Evolutionary conservation across 1,140 invertebrate species (phyloP), one percentile per base, ranked within the genome.

Genomic region (Brachionus plicatilis): DNA sequence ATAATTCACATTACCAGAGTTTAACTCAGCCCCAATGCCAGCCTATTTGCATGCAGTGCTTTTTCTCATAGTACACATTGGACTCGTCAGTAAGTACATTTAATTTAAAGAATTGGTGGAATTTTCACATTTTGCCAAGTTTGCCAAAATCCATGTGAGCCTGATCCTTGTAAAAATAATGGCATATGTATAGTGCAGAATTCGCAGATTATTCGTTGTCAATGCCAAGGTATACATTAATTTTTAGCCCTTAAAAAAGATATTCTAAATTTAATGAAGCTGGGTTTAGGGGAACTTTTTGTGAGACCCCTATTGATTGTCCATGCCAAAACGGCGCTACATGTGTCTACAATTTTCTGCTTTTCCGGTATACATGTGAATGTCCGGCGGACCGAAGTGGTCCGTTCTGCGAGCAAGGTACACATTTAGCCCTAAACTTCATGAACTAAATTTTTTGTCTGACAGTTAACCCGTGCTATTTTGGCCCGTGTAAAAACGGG

Each of bases 351-450:
- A 83, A 29, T 3, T 83, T 37, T 29, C 11, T 56, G 20, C 27
- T 66, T 14, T 66, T 65, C 17, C 37, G 68, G 33, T 41, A 68
- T 27, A 37, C 20, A 17, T 83, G 82, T 83, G 12, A 37, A 37
- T 83, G 82, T 53, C 60, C 45, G 6, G 4, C 33, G 11, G 47
- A 68, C 43, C 14, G 27, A 20, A 70, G 27, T 27, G 82, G 82
- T 11, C 17, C 60, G 24, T 27, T 70, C 47, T 83, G 82, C 68
- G 65, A 83, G 45, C 12, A 12, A 60, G 53, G 79, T 82, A 82
- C 12, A 0, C 9, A 27, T 20, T 45, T 37, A 80, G 7, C 7
- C 3, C 7, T 24, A 65, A 24, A 11, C 33, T 53, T 53, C 12
- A 50, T 53, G 6, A 53, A 17, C 6, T 37, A 29, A n/a, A 80